phyloP scores from a whole-genome alignment of 2,888 invertebrate genomes.

The Phania funesta region DNA sequence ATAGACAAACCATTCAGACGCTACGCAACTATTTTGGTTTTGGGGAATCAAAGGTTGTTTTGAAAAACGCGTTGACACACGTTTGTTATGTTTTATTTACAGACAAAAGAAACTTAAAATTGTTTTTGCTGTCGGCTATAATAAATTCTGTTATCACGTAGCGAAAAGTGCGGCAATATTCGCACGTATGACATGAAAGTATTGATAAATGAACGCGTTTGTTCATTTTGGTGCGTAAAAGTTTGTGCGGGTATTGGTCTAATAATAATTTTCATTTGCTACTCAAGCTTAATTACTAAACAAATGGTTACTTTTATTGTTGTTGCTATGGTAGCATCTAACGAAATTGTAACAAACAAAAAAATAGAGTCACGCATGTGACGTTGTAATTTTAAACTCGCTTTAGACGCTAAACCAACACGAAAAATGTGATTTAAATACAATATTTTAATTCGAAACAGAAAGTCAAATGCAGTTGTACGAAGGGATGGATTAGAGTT shows the following conservation, averaged over 20 bases:
- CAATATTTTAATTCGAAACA: background rate
- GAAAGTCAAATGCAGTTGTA: background rate
- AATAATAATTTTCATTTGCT: conserved; percentile 26
- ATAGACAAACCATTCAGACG: background rate
- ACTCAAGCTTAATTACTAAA: conserved; percentile 9
- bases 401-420: background rate
- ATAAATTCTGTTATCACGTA: conserved; percentile 46
- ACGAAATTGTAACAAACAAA: conserved; percentile 11
- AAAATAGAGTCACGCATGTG: background rate
- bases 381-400: conserved; percentile 21
- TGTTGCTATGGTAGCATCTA: background rate
- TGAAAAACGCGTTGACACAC: conserved; percentile 40
- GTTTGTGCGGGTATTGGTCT: background rate
- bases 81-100: conserved; percentile 26
- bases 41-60: conserved; percentile 20
- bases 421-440: background rate
- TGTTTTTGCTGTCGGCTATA: background rate
- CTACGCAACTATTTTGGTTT: background rate
- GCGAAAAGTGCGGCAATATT: background rate
- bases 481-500: too few relatives aligned
- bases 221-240: background rate
- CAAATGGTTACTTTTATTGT: conserved; percentile 2
- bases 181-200: background rate
- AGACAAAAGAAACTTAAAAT: conserved; percentile 37
- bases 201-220: conserved; percentile 9